Evolutionary conservation across 2,797 vertebrate genomes (phyloP), one percentile per base, ranked within the genome.

Genomic region (Taenioides sp.): DNA sequence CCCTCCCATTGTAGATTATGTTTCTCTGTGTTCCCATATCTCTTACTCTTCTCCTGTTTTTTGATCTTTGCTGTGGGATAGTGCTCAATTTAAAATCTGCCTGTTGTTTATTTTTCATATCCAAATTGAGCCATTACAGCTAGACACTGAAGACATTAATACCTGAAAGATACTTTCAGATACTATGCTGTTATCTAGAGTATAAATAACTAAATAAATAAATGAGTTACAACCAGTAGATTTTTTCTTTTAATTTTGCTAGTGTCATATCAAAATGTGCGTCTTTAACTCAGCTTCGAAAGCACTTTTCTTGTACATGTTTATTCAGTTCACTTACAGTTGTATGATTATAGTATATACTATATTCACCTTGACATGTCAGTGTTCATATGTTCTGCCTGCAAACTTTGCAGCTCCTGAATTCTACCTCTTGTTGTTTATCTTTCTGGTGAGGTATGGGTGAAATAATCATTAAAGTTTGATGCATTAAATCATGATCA

Each of bases 1-100:
- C 14, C 64, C 31, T 82, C 60, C 65, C 69, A 73, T 67, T 77
- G 67, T 73, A 22, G 71, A 22, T 28, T 73, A 65, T 72, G 78
- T 67, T 37, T 61, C 25, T 77, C 57, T 40, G 69, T 75, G 60
- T 75, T 27, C 25, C 25, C 73, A 63, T 80, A 72, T 79, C 71
- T 77, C 75, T 80, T 81, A 52, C 70, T 57, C 65, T 57, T 58
- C 17, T 25, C 28, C 57, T 49, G 64, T 70, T 77, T 62, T 47
- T 22, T n/a, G 61, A 20, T 82, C 60, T 69, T 64, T 78, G 62
- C 74, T 61, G 73, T 69, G 57, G 73, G 40, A 37, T 47, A 71
- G 37, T 70, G 67, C 66, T 27, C 74, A 72, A 47, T 43, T 43
- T 43, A 43, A 43, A 43, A 43, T 47, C 43, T 47, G 43, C 14